Conservation (phyloP, 2,797 vertebrate species). For the Lutra lutra region DNA sequence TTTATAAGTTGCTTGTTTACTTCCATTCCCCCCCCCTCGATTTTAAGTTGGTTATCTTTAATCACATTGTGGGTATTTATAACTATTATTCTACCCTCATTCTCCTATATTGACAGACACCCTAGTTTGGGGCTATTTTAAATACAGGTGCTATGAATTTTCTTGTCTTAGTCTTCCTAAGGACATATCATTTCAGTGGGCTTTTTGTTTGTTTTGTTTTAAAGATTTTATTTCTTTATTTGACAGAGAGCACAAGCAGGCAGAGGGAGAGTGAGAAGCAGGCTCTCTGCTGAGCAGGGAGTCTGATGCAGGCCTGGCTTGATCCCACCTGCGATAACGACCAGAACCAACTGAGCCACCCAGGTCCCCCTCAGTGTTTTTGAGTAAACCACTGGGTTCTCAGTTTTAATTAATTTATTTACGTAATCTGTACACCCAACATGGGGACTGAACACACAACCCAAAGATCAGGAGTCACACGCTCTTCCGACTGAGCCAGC, state of each 20-base stretch:
- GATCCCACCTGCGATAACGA: too few species aligned
- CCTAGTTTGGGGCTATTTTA: neutral
- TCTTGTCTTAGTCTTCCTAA: neutral
- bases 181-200: neutral
- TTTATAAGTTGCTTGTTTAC: neutral
- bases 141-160: neutral
- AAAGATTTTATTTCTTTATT: too few species aligned
- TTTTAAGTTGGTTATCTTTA: neutral
- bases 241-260: too few species aligned
- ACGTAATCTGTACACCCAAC: neutral
- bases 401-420: neutral
- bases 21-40: neutral
- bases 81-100: neutral
- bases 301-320: too few species aligned
- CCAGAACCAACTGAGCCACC: too few species aligned
- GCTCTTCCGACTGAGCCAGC: neutral
- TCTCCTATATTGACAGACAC: neutral
- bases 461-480: neutral
- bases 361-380: neutral
- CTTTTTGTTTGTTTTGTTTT: too few species aligned
- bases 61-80: neutral
- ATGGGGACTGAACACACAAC: neutral
- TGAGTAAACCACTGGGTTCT: neutral
- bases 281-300: too few species aligned
- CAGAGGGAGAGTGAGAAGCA: too few species aligned